Conservation (phyloP, 2,888 invertebrate genomes). For the Melanargia galathea region DNA sequence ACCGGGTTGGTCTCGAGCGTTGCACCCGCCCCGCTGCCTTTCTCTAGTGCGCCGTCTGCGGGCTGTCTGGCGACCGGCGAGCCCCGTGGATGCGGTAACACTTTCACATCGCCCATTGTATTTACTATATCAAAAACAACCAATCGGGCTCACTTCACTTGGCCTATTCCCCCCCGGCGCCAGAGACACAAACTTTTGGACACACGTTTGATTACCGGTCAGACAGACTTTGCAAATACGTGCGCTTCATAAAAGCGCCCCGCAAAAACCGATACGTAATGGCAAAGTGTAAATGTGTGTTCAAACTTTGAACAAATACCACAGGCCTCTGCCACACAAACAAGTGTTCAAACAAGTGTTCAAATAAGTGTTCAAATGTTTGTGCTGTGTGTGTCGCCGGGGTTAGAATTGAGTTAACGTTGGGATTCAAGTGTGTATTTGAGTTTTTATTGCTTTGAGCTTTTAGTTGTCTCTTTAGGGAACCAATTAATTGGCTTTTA, state of each 20-base stretch:
- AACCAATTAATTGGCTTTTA: neutral
- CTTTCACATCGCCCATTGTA: slow-evolving; percentile 37
- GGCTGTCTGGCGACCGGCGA: slow-evolving; percentile 63
- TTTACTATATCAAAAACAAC: slow-evolving; percentile 23
- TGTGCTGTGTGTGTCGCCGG: too few species aligned
- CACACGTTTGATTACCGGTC: too few species aligned
- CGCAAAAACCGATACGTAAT: too few species aligned
- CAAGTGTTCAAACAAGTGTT: too few species aligned
- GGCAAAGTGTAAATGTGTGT: too few species aligned
- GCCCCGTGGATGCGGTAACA: slow-evolving; percentile 35
- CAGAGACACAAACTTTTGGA: too few species aligned
- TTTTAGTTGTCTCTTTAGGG: neutral
- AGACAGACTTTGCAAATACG: too few species aligned
- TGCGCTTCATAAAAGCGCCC: too few species aligned
- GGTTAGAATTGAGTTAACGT: neutral
- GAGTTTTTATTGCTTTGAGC: neutral
- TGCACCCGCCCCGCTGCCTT: slow-evolving; percentile 57
- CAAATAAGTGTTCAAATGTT: too few species aligned
- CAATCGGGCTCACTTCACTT: slow-evolving; percentile 4
- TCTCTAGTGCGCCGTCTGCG: slow-evolving; percentile 64
- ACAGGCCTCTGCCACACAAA: too few species aligned
- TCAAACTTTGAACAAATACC: too few species aligned
- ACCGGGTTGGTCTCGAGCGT: slow-evolving; percentile 45
- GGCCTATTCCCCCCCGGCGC: too few species aligned
- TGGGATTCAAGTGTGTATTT: neutral